These are phyloP conservation scores for Chaenogobius annularis DNA, from an alignment of 2,113 vertebrate genomes.

Conservation along the genomic window DNA sequence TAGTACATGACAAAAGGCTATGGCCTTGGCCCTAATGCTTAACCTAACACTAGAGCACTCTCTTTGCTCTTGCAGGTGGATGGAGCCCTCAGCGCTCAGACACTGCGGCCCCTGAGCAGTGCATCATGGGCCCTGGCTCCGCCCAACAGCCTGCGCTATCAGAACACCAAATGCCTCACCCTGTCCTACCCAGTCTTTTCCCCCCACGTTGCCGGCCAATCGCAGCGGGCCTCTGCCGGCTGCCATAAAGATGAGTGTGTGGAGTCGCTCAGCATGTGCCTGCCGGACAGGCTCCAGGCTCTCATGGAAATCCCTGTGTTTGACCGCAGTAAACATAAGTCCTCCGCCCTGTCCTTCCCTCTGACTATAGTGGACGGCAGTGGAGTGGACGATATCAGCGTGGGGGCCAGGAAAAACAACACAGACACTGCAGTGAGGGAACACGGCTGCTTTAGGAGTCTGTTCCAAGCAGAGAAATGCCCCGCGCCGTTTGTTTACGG, in stretches of 20 bases:
- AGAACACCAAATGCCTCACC: constrained; percentile 50
- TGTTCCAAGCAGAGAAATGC: constrained; percentile 80
- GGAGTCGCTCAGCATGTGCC: constrained; percentile 56
- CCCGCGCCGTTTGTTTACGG: constrained; percentile 68
- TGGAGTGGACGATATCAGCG: constrained; percentile 77
- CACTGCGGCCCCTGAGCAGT: constrained; percentile 59
- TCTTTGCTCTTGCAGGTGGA: constrained; percentile 43
- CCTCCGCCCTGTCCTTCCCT: constrained; percentile 61
- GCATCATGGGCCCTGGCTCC: constrained; percentile 68
- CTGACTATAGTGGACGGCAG: constrained; percentile 76
- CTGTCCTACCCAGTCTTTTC: constrained; percentile 45
- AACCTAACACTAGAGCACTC: too few relatives aligned
- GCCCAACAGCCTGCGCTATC: constrained; percentile 69
- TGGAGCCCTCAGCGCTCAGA: constrained; percentile 39
- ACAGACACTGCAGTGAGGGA: constrained; percentile 43
- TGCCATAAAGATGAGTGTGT: constrained; percentile 63
- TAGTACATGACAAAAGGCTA: too few relatives aligned
- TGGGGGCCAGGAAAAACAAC: constrained; percentile 21
- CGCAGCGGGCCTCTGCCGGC: not conserved
- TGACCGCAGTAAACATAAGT: constrained; percentile 21
- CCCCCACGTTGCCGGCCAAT: constrained; percentile 47
- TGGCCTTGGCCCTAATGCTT: too few relatives aligned
- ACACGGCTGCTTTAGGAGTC: constrained; percentile 77
- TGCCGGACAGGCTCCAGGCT: constrained; percentile 42
- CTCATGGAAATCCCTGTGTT: constrained; percentile 66